Percentiles rank a stretch among this genome's conserved stretches.
phyloP scores from a whole-genome alignment of 2,888 invertebrate genomes.

The Pseudococcus longispinus region DNA sequence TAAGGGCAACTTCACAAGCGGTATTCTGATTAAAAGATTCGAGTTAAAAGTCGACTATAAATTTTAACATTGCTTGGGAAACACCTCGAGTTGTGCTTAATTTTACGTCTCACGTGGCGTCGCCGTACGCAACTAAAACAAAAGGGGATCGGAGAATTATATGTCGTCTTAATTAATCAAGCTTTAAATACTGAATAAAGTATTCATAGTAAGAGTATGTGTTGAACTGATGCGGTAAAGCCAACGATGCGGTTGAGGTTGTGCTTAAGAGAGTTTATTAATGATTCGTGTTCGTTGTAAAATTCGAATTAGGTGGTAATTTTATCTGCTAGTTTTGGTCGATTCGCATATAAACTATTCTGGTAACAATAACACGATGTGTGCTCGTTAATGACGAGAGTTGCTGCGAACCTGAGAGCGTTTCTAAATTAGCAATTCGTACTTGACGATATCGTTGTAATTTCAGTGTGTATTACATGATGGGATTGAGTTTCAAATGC shows the following conservation, averaged over 20 bases:
- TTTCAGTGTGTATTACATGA: not conserved
- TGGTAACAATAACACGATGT: not conserved
- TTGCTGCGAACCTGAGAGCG: not conserved
- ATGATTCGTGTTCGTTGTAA: not conserved
- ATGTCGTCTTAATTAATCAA: constrained; percentile 18
- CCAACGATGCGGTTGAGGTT: not conserved
- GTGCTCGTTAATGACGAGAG: not conserved
- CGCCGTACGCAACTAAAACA: not conserved
- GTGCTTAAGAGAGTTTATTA: constrained; percentile 1
- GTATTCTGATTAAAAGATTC: not conserved
- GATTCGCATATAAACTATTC: not conserved
- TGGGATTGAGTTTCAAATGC: not conserved
- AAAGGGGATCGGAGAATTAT: not conserved
- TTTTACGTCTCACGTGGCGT: not conserved
- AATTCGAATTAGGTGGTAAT: constrained; percentile 11
- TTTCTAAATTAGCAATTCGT: not conserved
- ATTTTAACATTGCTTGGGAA: not conserved
- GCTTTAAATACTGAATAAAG: not conserved
- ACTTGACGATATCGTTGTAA: not conserved
- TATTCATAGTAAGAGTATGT: not conserved
- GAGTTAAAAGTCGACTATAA: not conserved
- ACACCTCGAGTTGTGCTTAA: not conserved
- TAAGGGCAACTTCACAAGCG: not conserved
- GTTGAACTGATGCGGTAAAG: not conserved
- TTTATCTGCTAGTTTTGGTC: not conserved